Conservation (phyloP, 2,797 vertebrate species). For the Pampus argenteus region DNA sequence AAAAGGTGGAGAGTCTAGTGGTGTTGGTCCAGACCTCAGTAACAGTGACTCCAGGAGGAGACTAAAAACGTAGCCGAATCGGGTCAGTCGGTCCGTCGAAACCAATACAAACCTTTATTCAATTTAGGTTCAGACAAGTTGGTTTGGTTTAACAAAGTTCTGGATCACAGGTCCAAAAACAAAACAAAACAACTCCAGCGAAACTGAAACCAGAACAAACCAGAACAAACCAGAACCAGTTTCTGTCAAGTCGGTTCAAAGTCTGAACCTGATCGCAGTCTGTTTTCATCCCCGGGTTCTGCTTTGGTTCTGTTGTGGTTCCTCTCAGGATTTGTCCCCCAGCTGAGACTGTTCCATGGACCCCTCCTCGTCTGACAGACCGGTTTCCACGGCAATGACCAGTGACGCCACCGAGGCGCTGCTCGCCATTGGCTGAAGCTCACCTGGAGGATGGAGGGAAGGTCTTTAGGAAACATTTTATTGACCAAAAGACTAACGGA, state of each 20-base stretch:
- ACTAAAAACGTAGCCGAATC: background rate
- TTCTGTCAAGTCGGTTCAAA: background rate
- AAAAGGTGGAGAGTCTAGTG: background rate
- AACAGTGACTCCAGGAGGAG: background rate
- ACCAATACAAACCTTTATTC: background rate
- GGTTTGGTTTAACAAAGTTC: constrained; percentile 21
- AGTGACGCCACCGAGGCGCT: constrained; percentile 92
- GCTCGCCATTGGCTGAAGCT: constrained; percentile 90
- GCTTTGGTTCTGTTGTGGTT: constrained; percentile 20
- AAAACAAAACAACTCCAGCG: background rate
- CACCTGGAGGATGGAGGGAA: constrained; percentile 82
- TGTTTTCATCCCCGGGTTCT: constrained; percentile 1
- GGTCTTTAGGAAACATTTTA: background rate
- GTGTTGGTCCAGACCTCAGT: background rate
- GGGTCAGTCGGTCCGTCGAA: background rate
- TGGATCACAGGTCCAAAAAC: background rate
- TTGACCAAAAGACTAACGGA: no score
- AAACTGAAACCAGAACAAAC: constrained; percentile 11
- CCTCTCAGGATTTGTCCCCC: constrained; percentile 90
- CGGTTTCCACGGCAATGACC: constrained; percentile 92
- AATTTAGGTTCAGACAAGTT: background rate
- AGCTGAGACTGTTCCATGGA: constrained; percentile 88
- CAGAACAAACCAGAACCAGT: constrained; percentile 57
- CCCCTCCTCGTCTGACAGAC: constrained; percentile 92
- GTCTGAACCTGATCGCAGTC: background rate